Percentiles rank a stretch among this genome's conserved stretches.
Conservation (phyloP, 2,797 vertebrate species). For the Mareca penelope region DNA sequence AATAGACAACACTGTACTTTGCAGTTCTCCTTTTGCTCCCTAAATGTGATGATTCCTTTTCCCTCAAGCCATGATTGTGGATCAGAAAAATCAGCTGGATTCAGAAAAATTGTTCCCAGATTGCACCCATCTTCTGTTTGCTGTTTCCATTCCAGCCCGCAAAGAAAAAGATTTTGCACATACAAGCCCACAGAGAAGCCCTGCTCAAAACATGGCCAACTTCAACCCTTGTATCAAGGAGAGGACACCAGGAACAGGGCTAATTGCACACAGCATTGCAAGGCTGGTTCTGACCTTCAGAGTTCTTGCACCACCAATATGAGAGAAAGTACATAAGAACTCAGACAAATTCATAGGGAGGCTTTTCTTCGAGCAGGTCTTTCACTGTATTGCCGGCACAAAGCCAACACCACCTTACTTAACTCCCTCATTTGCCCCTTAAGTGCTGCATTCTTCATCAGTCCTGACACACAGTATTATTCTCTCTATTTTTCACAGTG, state of each 20-base stretch:
- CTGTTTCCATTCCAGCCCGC: not conserved
- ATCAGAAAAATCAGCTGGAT: not conserved
- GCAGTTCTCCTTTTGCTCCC: not conserved
- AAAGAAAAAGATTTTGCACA: not conserved
- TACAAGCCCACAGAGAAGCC: not conserved
- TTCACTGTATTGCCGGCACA: not conserved
- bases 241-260: not conserved
- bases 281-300: not conserved
- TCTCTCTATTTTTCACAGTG: not conserved
- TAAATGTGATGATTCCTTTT: not conserved
- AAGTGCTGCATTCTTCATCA: not conserved
- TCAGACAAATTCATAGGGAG: not conserved
- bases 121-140: not conserved
- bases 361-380: not conserved
- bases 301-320: not conserved
- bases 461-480: not conserved
- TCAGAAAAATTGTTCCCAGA: not conserved
- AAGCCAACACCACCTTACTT: not conserved
- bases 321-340: not conserved
- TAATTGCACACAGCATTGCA: not conserved
- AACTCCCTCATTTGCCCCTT: not conserved
- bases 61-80: not conserved
- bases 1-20: not conserved
- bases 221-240: not conserved
- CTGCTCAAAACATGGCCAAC: not conserved